phyloP scores from a whole-genome alignment of 2,797 vertebrate species.

The Liasis olivaceus region DNA sequence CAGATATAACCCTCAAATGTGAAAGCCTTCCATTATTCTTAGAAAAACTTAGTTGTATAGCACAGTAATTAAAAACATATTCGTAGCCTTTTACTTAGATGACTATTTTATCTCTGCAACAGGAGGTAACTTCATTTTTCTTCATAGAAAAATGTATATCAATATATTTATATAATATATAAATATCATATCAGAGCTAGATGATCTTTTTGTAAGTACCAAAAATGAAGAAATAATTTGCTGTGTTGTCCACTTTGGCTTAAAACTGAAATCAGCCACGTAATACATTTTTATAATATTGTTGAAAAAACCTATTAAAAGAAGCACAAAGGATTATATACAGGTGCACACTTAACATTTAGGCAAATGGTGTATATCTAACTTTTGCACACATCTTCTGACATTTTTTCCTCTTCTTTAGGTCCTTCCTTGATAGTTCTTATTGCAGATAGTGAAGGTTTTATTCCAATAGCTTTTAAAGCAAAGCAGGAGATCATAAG shows the following conservation, averaged over 20 bases:
- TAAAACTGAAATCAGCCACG: background rate
- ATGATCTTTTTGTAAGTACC: background rate
- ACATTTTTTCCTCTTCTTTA: constrained; percentile 58
- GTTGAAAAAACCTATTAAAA: background rate
- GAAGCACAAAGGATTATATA: background rate
- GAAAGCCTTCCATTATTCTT: background rate
- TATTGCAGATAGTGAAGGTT: constrained; percentile 86
- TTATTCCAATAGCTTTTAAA: constrained; percentile 88
- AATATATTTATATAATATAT: background rate
- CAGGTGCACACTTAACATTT: background rate
- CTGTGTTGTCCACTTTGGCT: background rate
- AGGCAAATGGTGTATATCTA: background rate
- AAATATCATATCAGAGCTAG: background rate
- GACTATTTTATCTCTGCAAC: background rate
- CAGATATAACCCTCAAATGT: constrained; percentile 14
- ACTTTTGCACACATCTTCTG: background rate
- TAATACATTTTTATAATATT: background rate
- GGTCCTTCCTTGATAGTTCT: constrained; percentile 89
- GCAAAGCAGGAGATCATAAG: constrained; percentile 87
- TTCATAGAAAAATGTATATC: background rate
- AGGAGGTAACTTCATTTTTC: background rate
- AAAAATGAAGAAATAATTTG: background rate
- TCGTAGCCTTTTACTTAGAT: background rate
- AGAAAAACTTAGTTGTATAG: background rate
- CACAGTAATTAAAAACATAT: background rate